These are phyloP conservation scores for Macaca fascicularis DNA, from an alignment of 2,113 vertebrate species.

Conservation along the genomic window DNA sequence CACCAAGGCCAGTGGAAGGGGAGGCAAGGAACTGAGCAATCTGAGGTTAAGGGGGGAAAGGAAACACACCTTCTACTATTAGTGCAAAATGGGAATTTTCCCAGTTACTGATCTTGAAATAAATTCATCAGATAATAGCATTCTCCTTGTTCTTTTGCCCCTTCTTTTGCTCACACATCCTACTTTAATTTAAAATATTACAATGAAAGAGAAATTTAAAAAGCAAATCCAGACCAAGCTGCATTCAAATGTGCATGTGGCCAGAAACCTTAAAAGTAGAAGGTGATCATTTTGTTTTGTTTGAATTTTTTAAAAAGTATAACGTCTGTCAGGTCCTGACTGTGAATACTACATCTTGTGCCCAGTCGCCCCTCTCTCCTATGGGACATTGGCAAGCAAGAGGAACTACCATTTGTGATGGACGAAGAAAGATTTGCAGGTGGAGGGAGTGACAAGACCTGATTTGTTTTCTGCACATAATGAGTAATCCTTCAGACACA, in stretches of 20 bases:
- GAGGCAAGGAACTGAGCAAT: background rate
- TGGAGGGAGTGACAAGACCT: background rate
- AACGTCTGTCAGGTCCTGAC: background rate
- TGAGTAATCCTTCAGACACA: background rate
- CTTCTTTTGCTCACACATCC: background rate
- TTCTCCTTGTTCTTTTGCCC: background rate
- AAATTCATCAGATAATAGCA: background rate
- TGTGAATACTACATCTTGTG: background rate
- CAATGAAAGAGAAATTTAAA: background rate
- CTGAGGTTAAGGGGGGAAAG: background rate
- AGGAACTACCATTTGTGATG: background rate
- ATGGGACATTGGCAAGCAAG: background rate
- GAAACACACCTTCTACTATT: background rate
- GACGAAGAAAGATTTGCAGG: background rate
- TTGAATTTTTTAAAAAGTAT: background rate
- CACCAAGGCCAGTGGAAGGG: background rate
- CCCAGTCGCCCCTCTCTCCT: background rate
- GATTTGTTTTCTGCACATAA: background rate
- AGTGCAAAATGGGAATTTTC: background rate
- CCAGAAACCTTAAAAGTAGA: background rate
- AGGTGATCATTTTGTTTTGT: background rate
- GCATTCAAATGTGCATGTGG: background rate
- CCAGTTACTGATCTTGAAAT: background rate
- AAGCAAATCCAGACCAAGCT: background rate
- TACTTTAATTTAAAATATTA: background rate